phyloP scores from a whole-genome alignment of 1,140 invertebrate species.

The Drosophila fuyamai region DNA sequence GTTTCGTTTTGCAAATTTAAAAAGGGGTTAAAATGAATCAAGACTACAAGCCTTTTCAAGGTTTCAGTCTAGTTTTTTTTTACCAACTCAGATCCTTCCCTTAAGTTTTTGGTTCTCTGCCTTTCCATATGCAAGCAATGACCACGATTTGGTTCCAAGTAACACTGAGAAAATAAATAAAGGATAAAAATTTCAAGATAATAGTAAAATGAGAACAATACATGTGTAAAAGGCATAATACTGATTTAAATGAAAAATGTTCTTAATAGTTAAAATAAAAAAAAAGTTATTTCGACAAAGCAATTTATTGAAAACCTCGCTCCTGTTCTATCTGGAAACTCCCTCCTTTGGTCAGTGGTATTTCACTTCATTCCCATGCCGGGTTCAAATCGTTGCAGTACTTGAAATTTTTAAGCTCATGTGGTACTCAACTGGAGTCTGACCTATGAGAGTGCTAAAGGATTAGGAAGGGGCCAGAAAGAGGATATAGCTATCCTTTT shows the following conservation, averaged over 20 bases:
- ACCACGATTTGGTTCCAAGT: constrained; percentile 1
- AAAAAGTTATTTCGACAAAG: neutral
- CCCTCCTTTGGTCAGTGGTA: constrained; percentile 49
- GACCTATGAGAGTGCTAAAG: neutral
- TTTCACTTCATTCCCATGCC: constrained; percentile 47
- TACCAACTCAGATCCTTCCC: neutral
- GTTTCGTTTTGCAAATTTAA: constrained; percentile 1
- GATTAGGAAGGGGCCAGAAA: neutral
- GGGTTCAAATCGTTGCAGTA: constrained; percentile 16
- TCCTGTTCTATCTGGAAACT: neutral
- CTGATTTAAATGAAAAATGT: neutral
- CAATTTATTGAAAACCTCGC: too few species aligned
- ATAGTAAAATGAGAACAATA: neutral
- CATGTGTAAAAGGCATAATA: too few species aligned
- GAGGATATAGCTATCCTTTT: constrained; percentile 7
- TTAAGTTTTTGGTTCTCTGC: neutral
- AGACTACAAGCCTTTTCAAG: neutral
- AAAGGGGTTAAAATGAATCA: neutral
- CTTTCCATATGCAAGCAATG: constrained; percentile 44
- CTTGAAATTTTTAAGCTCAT: constrained; percentile 46
- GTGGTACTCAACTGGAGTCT: constrained; percentile 18
- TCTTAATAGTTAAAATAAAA: neutral
- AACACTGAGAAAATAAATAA: neutral
- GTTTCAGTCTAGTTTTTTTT: neutral
- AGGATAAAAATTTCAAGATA: too few species aligned